Base-by-base conservation (phyloP, 2,888 invertebrate species). In the Agonopterix subpropinquella region DNA sequence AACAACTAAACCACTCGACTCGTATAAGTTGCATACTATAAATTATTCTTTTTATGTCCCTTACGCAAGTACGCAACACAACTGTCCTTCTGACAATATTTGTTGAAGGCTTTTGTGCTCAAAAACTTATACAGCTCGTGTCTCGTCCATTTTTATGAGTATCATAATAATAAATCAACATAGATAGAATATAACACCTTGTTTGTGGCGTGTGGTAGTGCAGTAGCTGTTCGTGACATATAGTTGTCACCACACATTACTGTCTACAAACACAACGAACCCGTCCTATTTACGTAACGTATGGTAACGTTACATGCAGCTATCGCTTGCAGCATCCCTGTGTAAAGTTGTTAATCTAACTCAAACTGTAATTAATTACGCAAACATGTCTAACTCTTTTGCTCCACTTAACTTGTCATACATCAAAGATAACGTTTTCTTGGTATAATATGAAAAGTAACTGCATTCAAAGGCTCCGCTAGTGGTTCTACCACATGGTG, bases 231-330 rank as follows among this genome's bases (percentile, higher is more conserved):
- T 57, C 60, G 58, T 62, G 55, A 56, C 55, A 58, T 55, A 55
- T 57, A 59, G 54, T 61, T 64, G 67, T 64, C 65, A 64, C 65
- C 58, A 55, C 61, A 47, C 41, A 49, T 47, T 53, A 28, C 28
- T 1, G 28, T 28, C 28, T 28, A 47, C 48, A 47, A 44, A 59
- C 37, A 39, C 37, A 53, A 55, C 61, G 64, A 60, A 65, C 39
- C n/a, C 60, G 75, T 62, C 69, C 74, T 62, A 74, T 73, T 79
- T 79, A 74, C 72, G 75, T 70, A 77, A 80, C 57, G 55, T 52
- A 54, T 52, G 13, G 13, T 13, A 13, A 13, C 13, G 13, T 13
- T 13, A 13, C 13, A 13, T 58, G 63, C 55, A 58, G 61, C 64
- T 58, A 65, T 64, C 61, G 55, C 62, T 68, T 66, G 63, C 70